phyloP scores from a whole-genome alignment of 1,140 invertebrate species.

The Notospermus geniculatus region DNA sequence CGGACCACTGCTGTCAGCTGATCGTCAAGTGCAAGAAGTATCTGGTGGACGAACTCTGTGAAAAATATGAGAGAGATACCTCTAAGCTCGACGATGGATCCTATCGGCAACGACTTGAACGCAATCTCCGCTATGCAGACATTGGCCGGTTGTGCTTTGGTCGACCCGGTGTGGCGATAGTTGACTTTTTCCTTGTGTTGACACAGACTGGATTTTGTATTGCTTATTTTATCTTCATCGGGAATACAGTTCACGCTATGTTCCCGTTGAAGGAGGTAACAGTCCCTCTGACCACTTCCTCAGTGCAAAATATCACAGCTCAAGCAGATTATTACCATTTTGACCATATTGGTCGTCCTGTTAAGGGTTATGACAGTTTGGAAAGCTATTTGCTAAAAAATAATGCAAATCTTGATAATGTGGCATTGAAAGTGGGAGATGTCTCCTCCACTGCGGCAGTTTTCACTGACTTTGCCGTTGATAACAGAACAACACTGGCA shows the following conservation, averaged over 20 bases:
- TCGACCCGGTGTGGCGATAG: slow-evolving; percentile 33
- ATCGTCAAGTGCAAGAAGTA: slow-evolving; percentile 50
- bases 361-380: too few species aligned
- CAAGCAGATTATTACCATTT: too few species aligned
- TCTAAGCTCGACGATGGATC: slow-evolving; percentile 11
- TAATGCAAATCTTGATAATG: too few species aligned
- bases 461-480: background rate
- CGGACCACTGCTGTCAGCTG: slow-evolving; percentile 50
- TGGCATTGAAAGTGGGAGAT: too few species aligned
- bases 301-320: background rate
- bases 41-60: slow-evolving; percentile 31
- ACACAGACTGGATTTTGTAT: slow-evolving; percentile 52
- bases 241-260: slow-evolving; percentile 42
- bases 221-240: slow-evolving; percentile 51
- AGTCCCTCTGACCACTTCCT: background rate
- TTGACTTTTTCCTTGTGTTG: slow-evolving; percentile 41
- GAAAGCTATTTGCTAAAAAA: too few species aligned
- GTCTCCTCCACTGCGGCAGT: too few species aligned
- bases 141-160: slow-evolving; percentile 42
- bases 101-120: slow-evolving; percentile 22
- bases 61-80: slow-evolving; percentile 9
- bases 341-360: too few species aligned
- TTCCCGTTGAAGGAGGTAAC: slow-evolving; percentile 30
- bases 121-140: slow-evolving; percentile 46
- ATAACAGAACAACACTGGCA: background rate